Evolutionary conservation across 2,888 invertebrate species (phyloP).

Genomic region (Entomobrya proxima): DNA sequence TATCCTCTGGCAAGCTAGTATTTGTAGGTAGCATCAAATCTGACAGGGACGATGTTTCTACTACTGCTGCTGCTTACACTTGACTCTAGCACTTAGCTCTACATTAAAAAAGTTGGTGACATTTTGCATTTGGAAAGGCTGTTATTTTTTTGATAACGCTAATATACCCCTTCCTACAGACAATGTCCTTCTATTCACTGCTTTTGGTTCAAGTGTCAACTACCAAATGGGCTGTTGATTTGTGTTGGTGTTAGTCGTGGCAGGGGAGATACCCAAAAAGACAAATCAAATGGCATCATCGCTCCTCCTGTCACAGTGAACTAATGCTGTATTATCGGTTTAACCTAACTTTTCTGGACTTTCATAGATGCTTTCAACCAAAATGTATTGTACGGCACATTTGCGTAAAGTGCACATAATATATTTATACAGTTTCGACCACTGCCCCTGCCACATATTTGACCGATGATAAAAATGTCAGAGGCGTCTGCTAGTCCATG

Average conservation of each 20-base stretch:
- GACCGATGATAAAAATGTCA: constrained; percentile 28
- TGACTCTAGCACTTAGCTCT: too few species aligned
- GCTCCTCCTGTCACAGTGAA: neutral
- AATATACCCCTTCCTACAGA: neutral
- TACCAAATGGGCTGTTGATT: neutral
- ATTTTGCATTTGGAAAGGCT: neutral
- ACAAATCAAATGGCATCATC: constrained; percentile 1
- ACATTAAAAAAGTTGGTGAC: too few species aligned
- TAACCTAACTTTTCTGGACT: neutral
- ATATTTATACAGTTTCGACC: neutral
- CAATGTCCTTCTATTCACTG: neutral
- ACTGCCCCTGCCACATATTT: constrained; percentile 1
- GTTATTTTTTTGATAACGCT: neutral
- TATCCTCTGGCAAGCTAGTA: too few species aligned
- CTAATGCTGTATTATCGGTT: neutral
- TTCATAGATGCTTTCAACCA: too few species aligned
- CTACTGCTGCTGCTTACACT: too few species aligned
- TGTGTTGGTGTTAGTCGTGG: too few species aligned
- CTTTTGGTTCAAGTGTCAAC: neutral
- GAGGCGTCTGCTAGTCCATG: neutral
- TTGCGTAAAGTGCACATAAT: too few species aligned
- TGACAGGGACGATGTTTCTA: too few species aligned
- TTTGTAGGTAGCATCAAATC: too few species aligned
- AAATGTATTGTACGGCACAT: too few species aligned
- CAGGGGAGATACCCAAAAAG: neutral